Percentiles rank a stretch among this genome's conserved stretches.
phyloP scores from a whole-genome alignment of 1,140 invertebrate genomes.

The Neotoxoptera formosana region DNA sequence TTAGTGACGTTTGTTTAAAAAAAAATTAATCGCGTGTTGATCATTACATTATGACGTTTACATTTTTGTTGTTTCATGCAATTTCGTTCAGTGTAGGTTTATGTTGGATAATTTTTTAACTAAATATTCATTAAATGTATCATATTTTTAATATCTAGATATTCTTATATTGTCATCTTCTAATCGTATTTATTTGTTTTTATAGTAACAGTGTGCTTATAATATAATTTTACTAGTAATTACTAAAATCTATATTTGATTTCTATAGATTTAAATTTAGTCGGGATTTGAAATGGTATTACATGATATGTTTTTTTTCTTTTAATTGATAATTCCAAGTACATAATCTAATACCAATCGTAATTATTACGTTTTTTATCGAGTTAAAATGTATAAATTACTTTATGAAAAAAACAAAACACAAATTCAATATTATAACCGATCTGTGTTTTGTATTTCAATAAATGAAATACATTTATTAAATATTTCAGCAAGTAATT shows the following conservation, averaged over 20 bases:
- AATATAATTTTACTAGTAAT: not conserved
- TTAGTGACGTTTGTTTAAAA: not conserved
- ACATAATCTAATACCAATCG: not conserved
- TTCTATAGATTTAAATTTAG: not conserved
- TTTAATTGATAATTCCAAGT: not conserved
- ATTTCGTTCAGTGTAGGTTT: not conserved
- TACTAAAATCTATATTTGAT: not conserved
- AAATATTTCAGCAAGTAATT: not conserved
- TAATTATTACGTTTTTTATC: not conserved
- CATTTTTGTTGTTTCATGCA: not conserved
- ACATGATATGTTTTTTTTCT: not conserved
- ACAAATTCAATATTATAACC: not conserved
- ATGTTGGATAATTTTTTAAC: not conserved
- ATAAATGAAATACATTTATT: not conserved
- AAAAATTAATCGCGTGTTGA: not conserved
- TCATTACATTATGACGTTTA: not conserved
- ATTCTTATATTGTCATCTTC: not conserved
- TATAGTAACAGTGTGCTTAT: not conserved
- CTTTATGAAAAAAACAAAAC: not conserved
- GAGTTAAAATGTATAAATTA: not conserved
- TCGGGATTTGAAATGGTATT: not conserved
- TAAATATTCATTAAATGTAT: not conserved
- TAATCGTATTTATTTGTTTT: not conserved
- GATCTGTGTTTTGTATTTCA: not conserved
- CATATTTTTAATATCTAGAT: not conserved